These are phyloP conservation scores for Tetragonula carbonaria DNA, from an alignment of 2,888 invertebrate genomes.

Conservation along the genomic window DNA sequence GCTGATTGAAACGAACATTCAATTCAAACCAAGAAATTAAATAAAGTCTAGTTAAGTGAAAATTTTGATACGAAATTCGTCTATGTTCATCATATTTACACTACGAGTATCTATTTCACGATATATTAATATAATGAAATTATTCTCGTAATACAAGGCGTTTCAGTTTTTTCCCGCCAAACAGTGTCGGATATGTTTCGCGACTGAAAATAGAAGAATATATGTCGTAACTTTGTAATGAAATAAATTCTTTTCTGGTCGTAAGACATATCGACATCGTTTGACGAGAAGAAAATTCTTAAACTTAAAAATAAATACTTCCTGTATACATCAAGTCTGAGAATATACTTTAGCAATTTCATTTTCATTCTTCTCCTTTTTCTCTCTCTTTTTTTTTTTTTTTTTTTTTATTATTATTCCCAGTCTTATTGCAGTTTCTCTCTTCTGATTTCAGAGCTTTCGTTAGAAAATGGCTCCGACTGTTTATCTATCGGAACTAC, in stretches of 20 bases:
- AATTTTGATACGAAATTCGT: background rate
- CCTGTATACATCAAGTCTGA: background rate
- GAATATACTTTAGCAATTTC: background rate
- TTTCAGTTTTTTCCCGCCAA: no score
- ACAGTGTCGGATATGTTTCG: no score
- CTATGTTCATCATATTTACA: background rate
- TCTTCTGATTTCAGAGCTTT: slow-evolving; percentile 42
- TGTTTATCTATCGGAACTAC: slow-evolving; percentile 74
- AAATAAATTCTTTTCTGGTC: no score
- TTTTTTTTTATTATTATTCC: background rate
- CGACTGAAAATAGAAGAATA: no score
- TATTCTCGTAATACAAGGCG: no score
- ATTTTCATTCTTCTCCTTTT: background rate
- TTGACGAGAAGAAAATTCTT: no score
- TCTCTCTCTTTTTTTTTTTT: no score
- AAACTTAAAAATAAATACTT: no score
- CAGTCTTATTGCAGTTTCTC: background rate
- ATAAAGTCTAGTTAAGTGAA: background rate
- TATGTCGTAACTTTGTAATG: no score
- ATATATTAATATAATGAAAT: no score
- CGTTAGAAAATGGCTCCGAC: slow-evolving; percentile 75
- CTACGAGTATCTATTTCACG: no score
- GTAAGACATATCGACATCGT: no score
- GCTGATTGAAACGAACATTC: background rate
- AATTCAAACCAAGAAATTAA: background rate